Evolutionary conservation across 2,113 vertebrate genomes (phyloP).

Genomic region (Hippoglossus stenolepis): DNA sequence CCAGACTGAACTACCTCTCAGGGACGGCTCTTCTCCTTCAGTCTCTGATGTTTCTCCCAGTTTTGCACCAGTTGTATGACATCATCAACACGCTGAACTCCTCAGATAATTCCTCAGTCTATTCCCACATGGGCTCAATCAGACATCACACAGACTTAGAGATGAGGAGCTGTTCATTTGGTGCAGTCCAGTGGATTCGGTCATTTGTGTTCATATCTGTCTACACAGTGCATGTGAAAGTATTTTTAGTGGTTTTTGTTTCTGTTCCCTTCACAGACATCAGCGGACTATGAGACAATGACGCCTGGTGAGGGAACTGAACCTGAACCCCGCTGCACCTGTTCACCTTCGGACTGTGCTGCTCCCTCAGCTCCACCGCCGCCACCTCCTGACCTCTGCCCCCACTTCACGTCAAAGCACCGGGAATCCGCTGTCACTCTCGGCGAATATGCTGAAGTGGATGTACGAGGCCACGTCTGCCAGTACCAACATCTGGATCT

Average conservation of each 20-base stretch:
- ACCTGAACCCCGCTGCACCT: not conserved
- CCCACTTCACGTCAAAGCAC: not conserved
- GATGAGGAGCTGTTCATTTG: no score
- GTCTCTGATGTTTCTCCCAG: no score
- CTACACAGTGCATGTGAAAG: no score
- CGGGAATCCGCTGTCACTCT: conserved; percentile 12
- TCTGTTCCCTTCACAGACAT: conserved; percentile 39
- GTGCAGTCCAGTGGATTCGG: no score
- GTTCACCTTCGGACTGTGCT: not conserved
- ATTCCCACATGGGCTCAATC: not conserved
- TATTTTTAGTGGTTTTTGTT: not conserved
- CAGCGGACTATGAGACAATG: conserved; percentile 62
- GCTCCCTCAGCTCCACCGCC: not conserved
- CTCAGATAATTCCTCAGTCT: no score
- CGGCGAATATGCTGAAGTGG: conserved; percentile 52
- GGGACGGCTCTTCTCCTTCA: no score
- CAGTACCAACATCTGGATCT: conserved; percentile 61
- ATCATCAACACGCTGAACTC: no score
- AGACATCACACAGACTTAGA: not conserved
- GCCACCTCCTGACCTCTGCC: conserved; percentile 14
- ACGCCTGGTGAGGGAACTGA: conserved; percentile 15
- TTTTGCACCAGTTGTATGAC: no score
- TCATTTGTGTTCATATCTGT: no score
- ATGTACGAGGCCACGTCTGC: conserved; percentile 7
- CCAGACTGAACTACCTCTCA: no score